Conservation (phyloP, 2,888 invertebrate species). For the Drosophila percnosoma region DNA sequence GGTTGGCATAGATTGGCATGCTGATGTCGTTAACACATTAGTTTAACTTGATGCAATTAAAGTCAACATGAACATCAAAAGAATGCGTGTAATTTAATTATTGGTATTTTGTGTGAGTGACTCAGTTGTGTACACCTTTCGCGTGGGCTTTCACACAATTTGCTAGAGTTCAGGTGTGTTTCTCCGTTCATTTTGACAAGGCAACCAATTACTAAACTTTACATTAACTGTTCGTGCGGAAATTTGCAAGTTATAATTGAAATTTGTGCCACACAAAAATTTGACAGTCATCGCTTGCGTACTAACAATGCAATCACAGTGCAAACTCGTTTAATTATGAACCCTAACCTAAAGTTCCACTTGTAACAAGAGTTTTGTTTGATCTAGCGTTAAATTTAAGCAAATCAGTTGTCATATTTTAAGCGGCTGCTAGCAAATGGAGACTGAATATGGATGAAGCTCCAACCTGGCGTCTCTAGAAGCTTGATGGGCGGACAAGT, state of each 20-base stretch:
- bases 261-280: constrained; percentile 33
- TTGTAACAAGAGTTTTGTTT: constrained; percentile 1
- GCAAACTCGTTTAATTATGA: constrained; percentile 2
- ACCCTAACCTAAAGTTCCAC: background rate
- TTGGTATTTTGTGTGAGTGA: constrained; percentile 27
- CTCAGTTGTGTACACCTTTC: background rate
- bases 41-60: constrained; percentile 65
- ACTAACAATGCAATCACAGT: constrained; percentile 13
- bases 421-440: background rate
- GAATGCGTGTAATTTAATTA: constrained; percentile 28
- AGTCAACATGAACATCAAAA: constrained; percentile 61
- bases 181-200: background rate
- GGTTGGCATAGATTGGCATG: background rate
- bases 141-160: background rate
- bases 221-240: constrained; percentile 23
- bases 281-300: constrained; percentile 11
- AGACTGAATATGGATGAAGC: background rate
- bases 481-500: background rate
- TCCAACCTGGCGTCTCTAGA: too few relatives aligned
- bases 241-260: constrained; percentile 57
- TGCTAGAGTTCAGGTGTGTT: background rate
- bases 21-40: constrained; percentile 64
- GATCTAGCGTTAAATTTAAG: background rate
- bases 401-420: constrained; percentile 1
- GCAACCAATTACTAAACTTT: constrained; percentile 46